phyloP scores from a whole-genome alignment of 1,140 invertebrate genomes.

The Saccostrea cuccullata region DNA sequence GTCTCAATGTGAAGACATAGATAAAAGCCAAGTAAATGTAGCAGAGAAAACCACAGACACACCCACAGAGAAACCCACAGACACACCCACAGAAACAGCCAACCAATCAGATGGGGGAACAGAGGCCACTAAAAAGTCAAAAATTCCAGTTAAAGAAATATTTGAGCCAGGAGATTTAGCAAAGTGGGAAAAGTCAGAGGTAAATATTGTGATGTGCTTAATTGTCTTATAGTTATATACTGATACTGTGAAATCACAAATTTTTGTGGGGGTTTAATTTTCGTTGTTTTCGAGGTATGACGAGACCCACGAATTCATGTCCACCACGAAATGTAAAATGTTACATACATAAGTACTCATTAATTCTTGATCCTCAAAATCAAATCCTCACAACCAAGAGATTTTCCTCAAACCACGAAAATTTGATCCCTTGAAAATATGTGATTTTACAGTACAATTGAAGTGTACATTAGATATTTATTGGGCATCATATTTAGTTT shows the following conservation, averaged over 20 bases:
- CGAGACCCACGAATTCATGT: too few species aligned
- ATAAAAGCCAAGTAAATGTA: neutral
- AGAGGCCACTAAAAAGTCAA: constrained; percentile 59
- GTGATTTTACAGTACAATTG: neutral
- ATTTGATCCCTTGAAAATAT: too few species aligned
- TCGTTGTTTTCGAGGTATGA: too few species aligned
- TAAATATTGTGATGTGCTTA: constrained; percentile 35
- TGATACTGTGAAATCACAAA: too few species aligned
- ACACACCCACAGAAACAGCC: neutral
- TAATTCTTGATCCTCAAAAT: too few species aligned
- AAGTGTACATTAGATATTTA: too few species aligned
- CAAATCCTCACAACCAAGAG: too few species aligned
- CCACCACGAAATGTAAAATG: too few species aligned
- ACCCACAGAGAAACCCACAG: neutral
- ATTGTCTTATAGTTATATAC: neutral
- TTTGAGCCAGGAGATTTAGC: constrained; percentile 63
- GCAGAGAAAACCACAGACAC: neutral
- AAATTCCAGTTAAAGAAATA: constrained; percentile 66
- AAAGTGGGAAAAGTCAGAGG: constrained; percentile 72
- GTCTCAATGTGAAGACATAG: neutral
- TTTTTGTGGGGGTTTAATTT: too few species aligned
- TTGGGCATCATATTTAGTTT: too few species aligned
- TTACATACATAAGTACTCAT: too few species aligned
- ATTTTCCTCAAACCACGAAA: too few species aligned
- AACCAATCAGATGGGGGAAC: neutral